Conservation (phyloP, 1,140 invertebrate genomes). For the Brevipalpus yothersi region DNA sequence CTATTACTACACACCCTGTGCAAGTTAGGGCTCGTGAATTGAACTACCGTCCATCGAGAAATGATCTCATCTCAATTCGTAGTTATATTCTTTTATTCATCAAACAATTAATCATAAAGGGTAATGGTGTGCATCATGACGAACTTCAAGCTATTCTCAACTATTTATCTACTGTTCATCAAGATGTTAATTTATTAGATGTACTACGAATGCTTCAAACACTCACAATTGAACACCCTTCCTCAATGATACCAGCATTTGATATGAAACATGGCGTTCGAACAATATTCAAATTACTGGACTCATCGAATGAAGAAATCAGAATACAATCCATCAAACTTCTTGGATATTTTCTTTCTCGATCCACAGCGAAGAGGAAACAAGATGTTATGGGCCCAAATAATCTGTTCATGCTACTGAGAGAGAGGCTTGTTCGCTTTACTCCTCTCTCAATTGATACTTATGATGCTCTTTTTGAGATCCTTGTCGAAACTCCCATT, state of each 20-base stretch:
- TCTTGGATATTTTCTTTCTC: slow-evolving; percentile 35
- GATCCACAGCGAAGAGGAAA: slow-evolving; percentile 48
- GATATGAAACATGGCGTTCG: slow-evolving; percentile 86
- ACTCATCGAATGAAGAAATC: slow-evolving; percentile 81
- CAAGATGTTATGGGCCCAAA: slow-evolving; percentile 95
- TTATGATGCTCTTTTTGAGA: slow-evolving; percentile 95
- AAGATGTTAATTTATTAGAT: slow-evolving; percentile 97
- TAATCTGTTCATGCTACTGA: slow-evolving; percentile 86
- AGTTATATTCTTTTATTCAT: slow-evolving; percentile 85
- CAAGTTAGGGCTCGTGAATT: slow-evolving; percentile 1
- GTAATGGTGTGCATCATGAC: slow-evolving; percentile 63
- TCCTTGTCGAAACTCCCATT: slow-evolving; percentile 5
- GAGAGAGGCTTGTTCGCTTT: slow-evolving; percentile 48
- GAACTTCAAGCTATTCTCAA: slow-evolving; percentile 95
- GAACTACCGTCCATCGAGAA: slow-evolving; percentile 45
- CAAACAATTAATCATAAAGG: slow-evolving; percentile 87
- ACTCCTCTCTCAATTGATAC: slow-evolving; percentile 23
- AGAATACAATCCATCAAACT: slow-evolving; percentile 83
- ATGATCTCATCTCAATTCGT: slow-evolving; percentile 75
- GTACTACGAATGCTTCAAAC: slow-evolving; percentile 89
- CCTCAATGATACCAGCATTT: slow-evolving; percentile 94
- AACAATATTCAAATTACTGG: slow-evolving; percentile 85
- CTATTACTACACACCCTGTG: background rate
- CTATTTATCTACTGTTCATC: slow-evolving; percentile 81
- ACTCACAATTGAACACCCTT: slow-evolving; percentile 89